Percentiles rank a stretch among this genome's conserved stretches.
Conservation (phyloP, 2,113 vertebrate species). For the Phyllostomus hastatus region DNA sequence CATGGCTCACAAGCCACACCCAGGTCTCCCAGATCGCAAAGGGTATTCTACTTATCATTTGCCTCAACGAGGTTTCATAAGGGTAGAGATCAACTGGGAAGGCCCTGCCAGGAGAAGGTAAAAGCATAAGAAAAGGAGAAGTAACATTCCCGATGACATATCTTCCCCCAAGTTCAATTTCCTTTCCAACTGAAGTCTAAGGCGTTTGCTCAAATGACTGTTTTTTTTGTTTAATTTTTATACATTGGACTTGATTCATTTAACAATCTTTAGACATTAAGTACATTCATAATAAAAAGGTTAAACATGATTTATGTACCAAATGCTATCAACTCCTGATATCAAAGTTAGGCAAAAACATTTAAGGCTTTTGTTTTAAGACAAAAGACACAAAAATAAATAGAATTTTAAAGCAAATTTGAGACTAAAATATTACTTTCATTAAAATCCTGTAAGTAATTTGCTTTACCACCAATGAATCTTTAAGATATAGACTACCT, state of each 20-base stretch:
- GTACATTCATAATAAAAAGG: not conserved
- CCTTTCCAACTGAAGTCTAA: not conserved
- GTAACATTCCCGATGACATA: not conserved
- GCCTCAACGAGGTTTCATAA: not conserved
- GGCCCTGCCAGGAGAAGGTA: not conserved
- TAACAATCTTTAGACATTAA: not conserved
- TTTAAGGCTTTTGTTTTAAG: not conserved
- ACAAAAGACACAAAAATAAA: not conserved
- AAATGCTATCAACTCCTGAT: not conserved
- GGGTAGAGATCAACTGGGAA: not conserved
- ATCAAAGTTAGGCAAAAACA: not conserved
- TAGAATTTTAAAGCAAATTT: not conserved
- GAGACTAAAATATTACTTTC: not conserved
- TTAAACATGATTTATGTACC: not conserved
- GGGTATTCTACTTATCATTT: not conserved
- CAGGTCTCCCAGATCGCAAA: not conserved
- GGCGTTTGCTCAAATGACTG: not conserved
- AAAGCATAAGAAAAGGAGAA: not conserved
- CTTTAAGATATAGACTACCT: not conserved
- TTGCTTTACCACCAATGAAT: not conserved
- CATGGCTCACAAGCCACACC: not conserved
- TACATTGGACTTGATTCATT: not conserved
- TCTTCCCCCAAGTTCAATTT: not conserved
- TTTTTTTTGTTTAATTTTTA: not conserved
- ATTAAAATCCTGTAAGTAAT: not conserved